Conservation (phyloP, 2,888 invertebrate genomes). For the Digitonthophagus gazella region DNA sequence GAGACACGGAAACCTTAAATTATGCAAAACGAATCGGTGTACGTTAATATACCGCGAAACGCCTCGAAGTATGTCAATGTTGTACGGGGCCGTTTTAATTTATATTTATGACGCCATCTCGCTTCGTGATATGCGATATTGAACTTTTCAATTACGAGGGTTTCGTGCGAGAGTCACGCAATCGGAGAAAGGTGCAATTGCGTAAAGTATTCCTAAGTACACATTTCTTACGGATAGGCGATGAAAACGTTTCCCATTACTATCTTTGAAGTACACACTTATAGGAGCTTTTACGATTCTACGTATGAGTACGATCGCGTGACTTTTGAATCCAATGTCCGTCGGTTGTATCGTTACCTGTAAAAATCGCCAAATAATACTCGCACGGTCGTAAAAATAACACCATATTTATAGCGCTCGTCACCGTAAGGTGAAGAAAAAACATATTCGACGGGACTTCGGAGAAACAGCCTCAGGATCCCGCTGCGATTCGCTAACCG, state of each 20-base stretch:
- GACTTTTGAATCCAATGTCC: neutral
- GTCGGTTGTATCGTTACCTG: no score
- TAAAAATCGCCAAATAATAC: neutral
- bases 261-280: neutral
- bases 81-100: neutral
- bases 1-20: neutral
- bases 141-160: neutral
- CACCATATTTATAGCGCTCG: neutral
- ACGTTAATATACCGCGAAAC: neutral
- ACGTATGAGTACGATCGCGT: neutral
- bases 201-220: neutral
- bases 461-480: neutral
- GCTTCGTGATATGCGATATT: neutral
- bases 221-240: neutral
- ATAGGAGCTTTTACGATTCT: neutral
- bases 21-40: neutral
- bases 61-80: neutral
- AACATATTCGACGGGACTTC: neutral
- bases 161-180: neutral
- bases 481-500: slow-evolving; percentile 30
- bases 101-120: neutral
- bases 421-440: neutral
- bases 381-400: neutral
- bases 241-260: neutral
- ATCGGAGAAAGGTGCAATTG: neutral